Base-by-base conservation (phyloP, 35 echinoderm and acorn worm genomes). In the Amphiura filiformis region DNA sequence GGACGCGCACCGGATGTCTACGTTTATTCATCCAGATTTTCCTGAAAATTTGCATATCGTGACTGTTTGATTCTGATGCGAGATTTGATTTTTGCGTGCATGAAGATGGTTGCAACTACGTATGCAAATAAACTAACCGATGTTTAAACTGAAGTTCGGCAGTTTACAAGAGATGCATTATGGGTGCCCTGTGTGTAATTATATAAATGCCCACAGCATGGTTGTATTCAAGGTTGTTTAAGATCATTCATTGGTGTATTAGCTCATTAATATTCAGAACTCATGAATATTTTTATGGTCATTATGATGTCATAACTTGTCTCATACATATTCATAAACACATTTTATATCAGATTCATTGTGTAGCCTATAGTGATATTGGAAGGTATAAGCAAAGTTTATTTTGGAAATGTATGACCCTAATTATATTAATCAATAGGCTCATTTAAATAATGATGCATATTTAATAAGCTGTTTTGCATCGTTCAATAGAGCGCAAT, bases 221-320 rank as follows among this genome's bases (percentile, higher is more conserved):
- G 41, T 9, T 47, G 41, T 47, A 47, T 47, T 47, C 41, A 47
- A 47, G 17, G 17, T 17, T 47, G 41, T 47, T 47, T 4, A 47
- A 47, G 41, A 47, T 47, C 41, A 47, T 47, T 9, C 41, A 47
- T 47, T 47, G 5, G 41, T n/a, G n/a, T n/a, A n/a, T n/a, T n/a
- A n/a, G n/a, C n/a, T n/a, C n/a, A n/a, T n/a, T n/a, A n/a, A n/a
- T n/a, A 17, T 47, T 4, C 26, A 70, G 26, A 13, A 70, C 4
- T 26, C 61, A 70, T 26, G 28, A 70, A 70, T 70, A 70, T 30
- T 70, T 23, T 13, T 70, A 23, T 26, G 61, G 41, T 47, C 4
- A 47, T 47, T 47, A 70, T 70, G 61, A 70, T 70, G 28, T 70
- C 61, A 70, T 70, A 70, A 70, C 61, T 70, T 70, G 61, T 70